Evolutionary conservation across 2,797 vertebrate genomes (phyloP).

Genomic region (Chlorospingus semifuscus): DNA sequence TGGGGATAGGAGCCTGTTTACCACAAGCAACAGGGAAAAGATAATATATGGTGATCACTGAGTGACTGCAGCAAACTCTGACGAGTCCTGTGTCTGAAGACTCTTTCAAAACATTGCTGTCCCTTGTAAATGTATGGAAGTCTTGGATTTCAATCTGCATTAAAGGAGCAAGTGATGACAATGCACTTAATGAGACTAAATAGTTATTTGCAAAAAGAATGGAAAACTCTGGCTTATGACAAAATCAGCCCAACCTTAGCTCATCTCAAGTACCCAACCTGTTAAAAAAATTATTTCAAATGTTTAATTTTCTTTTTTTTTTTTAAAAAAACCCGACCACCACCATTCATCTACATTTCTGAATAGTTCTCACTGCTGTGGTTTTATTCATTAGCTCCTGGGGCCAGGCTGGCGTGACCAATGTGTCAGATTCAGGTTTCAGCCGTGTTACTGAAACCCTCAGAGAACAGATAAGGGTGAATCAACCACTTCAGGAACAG

Average conservation of each 20-base stretch:
- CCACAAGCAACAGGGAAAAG: not conserved
- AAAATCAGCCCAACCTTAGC: not conserved
- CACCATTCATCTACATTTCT: not conserved
- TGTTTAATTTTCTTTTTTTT: not conserved
- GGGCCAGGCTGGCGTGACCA: not conserved
- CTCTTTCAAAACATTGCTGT: conserved; percentile 31
- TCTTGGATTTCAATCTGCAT: conserved; percentile 33
- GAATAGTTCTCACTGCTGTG: not conserved
- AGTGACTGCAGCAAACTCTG: conserved; percentile 13
- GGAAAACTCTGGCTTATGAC: conserved; percentile 31
- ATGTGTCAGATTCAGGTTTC: conserved; percentile 7
- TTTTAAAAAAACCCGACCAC: fast-evolving
- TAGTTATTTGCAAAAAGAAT: conserved; percentile 5
- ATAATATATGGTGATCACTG: not conserved
- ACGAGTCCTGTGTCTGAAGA: conserved; percentile 31
- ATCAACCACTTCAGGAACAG: not conserved
- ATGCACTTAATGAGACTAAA: conserved; percentile 18
- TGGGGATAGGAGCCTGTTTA: conserved; percentile 38
- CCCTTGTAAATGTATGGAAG: conserved; percentile 19
- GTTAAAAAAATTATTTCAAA: not conserved
- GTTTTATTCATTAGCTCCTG: conserved; percentile 31
- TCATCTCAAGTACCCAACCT: not conserved
- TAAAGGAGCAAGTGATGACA: conserved; percentile 36
- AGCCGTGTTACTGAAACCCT: not conserved
- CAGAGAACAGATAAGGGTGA: conserved; percentile 41